Base-by-base conservation (phyloP, 1,140 invertebrate genomes). In the Heliconius hermathena region DNA sequence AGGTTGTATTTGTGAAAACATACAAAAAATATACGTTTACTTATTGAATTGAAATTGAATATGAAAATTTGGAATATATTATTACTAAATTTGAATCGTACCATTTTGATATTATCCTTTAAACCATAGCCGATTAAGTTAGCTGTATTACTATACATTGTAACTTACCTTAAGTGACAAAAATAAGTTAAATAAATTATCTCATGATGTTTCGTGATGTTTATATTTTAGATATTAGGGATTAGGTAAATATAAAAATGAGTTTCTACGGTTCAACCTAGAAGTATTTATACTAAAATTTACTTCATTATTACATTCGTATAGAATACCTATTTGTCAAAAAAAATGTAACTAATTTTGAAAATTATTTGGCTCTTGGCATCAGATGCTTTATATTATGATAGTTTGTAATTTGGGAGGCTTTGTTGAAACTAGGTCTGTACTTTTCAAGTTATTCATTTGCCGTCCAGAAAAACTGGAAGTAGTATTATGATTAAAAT, bases 351-450 rank as follows among this genome's bases (percentile, higher is more conserved):
- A 26, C 3, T 29, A 29, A 66, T 66, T 66, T 66, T 66, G 26
- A 66, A 26, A 26, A 18, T 29, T 66, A 66, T 66, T 66, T 66
- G 3, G 26, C 26, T 66, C 60, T 66, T 13, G 60, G 26, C 9
- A 29, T 66, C 60, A 66, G 60, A 66, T 66, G 22, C n/a, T 66
- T 66, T 66, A 66, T 66, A 66, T 66, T 66, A 66, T 66, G 22
- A 66, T 66, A 66, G 60, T 60, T 22, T 60, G 54, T 66, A 66
- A 66, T 66, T 66, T 66, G 60, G 22, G 16, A 49, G 38, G 74
- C 74, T 76, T 76, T 76, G 74, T 76, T 76, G 22, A 76, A 76
- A 76, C 57, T 71, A 76, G 74, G 74, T 76, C 74, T 76, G 74
- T 41, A 76, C 54, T 66, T 75, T 75, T 60, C 74, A 75, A 75